Conservation (phyloP, 2,888 invertebrate species). For the Stenodera caucasica region DNA sequence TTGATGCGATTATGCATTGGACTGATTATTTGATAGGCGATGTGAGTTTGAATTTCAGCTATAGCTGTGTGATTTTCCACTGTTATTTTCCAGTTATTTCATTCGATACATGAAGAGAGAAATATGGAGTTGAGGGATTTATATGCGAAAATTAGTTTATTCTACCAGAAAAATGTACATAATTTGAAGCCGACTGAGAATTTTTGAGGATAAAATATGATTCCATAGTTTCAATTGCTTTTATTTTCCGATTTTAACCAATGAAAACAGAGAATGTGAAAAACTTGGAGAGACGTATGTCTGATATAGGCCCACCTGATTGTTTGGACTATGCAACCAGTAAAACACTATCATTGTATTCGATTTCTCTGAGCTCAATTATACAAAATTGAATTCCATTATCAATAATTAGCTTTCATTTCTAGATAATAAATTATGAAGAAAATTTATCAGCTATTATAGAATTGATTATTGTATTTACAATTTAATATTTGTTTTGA, state of each 20-base stretch:
- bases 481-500: too few relatives aligned
- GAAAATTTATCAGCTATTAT: too few relatives aligned
- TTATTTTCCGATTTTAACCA: not conserved
- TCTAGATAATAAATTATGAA: too few relatives aligned
- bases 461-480: too few relatives aligned
- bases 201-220: too few relatives aligned
- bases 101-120: slow-evolving; percentile 18
- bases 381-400: too few relatives aligned
- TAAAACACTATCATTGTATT: not conserved
- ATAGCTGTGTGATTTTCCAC: not conserved
- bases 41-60: slow-evolving; percentile 14
- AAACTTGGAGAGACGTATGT: not conserved
- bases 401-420: too few relatives aligned
- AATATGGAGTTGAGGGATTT: slow-evolving; percentile 9
- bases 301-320: not conserved
- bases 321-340: not conserved
- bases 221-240: too few relatives aligned
- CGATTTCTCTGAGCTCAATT: too few relatives aligned
- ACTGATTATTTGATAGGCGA: slow-evolving; percentile 22
- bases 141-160: slow-evolving; percentile 12
- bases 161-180: slow-evolving; percentile 14
- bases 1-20: slow-evolving; percentile 25
- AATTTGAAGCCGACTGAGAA: slow-evolving; percentile 8
- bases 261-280: not conserved
- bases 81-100: slow-evolving; percentile 13